phyloP scores from a whole-genome alignment of 2,888 invertebrate genomes.

The Agrotis segetum region DNA sequence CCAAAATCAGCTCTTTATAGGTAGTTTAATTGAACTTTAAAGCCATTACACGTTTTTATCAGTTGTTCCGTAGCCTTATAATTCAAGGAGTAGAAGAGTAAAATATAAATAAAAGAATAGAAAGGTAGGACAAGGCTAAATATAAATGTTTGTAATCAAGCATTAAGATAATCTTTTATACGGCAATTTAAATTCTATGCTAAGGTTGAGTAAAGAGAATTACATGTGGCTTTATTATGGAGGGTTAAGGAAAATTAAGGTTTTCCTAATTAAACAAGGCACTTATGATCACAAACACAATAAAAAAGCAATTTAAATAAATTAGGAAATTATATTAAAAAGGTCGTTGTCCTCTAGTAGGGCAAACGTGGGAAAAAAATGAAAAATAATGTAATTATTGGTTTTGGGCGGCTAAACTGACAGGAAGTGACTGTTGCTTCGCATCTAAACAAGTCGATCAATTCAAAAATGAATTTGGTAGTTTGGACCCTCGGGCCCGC shows the following conservation, averaged over 20 bases:
- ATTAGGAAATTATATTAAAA: not conserved
- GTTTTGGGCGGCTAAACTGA: too few species aligned
- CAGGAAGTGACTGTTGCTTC: too few species aligned
- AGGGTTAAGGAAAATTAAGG: not conserved
- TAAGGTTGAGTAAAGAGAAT: conserved; percentile 32
- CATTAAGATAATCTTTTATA: conserved; percentile 17
- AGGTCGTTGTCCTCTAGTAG: too few species aligned
- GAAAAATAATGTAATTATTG: not conserved
- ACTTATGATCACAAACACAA: not conserved
- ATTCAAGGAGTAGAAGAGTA: not conserved
- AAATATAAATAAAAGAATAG: conserved; percentile 8
- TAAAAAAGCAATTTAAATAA: not conserved
- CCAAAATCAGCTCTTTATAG: too few species aligned
- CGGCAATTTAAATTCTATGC: conserved; percentile 23
- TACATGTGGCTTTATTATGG: not conserved
- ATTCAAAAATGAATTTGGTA: too few species aligned
- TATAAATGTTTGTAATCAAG: not conserved
- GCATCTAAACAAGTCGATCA: not conserved
- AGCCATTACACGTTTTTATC: not conserved
- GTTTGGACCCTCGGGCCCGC: too few species aligned
- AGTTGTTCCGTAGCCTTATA: not conserved
- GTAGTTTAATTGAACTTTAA: too few species aligned
- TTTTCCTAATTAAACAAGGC: not conserved
- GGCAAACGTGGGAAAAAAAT: too few species aligned
- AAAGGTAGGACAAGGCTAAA: conserved; percentile 40